These are phyloP conservation scores for Acromyrmex heyeri DNA, from an alignment of 1,140 invertebrate genomes.

Conservation along the genomic window DNA sequence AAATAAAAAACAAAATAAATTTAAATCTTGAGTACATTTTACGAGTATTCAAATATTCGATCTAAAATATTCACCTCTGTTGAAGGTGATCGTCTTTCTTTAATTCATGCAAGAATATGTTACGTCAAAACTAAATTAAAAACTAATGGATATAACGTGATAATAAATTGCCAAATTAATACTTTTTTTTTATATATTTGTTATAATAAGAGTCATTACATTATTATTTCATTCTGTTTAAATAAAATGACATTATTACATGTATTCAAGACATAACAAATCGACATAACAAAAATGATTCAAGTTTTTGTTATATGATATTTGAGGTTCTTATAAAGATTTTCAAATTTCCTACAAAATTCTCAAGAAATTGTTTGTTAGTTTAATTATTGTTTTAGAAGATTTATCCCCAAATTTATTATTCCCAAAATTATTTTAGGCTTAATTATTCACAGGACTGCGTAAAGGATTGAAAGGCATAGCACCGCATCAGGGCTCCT, in stretches of 20 bases:
- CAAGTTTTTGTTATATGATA: neutral
- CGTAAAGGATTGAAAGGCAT: too few species aligned
- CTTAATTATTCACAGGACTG: neutral
- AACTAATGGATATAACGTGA: neutral
- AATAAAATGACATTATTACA: neutral
- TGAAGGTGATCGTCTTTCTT: neutral
- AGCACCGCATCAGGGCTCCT: too few species aligned
- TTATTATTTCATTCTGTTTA: neutral
- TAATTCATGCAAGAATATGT: neutral
- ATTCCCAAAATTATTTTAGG: neutral
- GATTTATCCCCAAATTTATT: neutral
- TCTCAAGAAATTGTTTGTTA: neutral
- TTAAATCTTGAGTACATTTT: neutral
- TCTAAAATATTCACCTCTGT: neutral
- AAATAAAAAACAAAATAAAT: neutral
- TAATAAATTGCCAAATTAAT: neutral
- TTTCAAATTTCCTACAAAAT: neutral
- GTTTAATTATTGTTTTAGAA: neutral
- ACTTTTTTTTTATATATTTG: neutral
- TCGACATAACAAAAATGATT: neutral
- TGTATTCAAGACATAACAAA: neutral
- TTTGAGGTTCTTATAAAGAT: neutral
- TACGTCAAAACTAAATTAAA: neutral
- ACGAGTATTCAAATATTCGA: neutral
- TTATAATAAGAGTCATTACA: neutral